A percentile compares a stretch with the other conserved stretches of the same genome.
phyloP scores from a whole-genome alignment of 2,888 invertebrate species.

The Pollenia angustigena region DNA sequence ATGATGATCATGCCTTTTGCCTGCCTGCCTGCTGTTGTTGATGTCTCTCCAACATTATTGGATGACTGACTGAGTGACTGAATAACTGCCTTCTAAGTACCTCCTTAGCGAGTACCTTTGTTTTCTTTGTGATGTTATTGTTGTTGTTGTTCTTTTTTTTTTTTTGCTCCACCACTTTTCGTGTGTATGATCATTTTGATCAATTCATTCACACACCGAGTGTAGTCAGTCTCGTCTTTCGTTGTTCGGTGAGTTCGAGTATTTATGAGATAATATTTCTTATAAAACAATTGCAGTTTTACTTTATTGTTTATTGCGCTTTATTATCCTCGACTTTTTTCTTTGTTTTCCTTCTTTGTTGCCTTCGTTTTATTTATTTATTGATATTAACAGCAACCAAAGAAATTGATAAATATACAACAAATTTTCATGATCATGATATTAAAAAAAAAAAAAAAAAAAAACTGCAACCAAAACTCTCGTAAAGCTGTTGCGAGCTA shows the following conservation, averaged over 20 bases:
- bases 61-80: slow-evolving; percentile 59
- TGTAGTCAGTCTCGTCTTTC: background rate
- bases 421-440: slow-evolving; percentile 66
- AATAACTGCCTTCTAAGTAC: slow-evolving; percentile 66
- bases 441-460: slow-evolving; percentile 39
- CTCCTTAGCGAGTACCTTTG: slow-evolving; percentile 30
- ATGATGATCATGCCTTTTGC: slow-evolving; percentile 51
- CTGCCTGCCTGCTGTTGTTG: slow-evolving; percentile 20
- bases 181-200: slow-evolving; percentile 55
- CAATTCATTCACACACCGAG: slow-evolving; percentile 63
- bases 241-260: slow-evolving; percentile 29
- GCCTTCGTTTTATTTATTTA: slow-evolving; percentile 50
- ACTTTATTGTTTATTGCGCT: slow-evolving; percentile 46
- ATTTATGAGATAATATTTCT: slow-evolving; percentile 64
- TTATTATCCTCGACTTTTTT: background rate
- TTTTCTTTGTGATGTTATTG: background rate
- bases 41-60: slow-evolving; percentile 8
- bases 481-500: background rate
- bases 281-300: slow-evolving; percentile 70
- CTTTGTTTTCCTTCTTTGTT: background rate
- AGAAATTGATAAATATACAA: slow-evolving; percentile 49
- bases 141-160: background rate
- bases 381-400: slow-evolving; percentile 54
- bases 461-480: background rate
- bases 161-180: background rate